Base-by-base conservation (phyloP, 2,113 vertebrate species). In the Lepus timidus region DNA sequence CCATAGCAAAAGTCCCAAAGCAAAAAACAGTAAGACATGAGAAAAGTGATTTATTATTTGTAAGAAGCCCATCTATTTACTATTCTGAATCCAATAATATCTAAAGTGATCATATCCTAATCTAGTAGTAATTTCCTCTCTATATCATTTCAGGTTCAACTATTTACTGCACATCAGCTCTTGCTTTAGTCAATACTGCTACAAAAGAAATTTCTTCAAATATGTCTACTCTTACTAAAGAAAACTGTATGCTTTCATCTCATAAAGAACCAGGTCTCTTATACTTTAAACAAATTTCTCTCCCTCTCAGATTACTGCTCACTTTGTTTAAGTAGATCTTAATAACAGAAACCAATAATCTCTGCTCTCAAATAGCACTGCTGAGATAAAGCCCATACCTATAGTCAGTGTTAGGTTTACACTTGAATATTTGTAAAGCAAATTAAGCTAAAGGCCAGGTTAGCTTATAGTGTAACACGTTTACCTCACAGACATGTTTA, bases 11-110 rank as follows among this genome's bases (percentile, higher is more conserved):
- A 81, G 49, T 10, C 3, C 27, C n/a, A 85, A 68, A 76, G 76
- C 62, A 88, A 80, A 91, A 93, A 88, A 80, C 64, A 16, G n/a
- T 17, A 65, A 89, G 68, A 92, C 4, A 44, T 36, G 25, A n/a
- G 9, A 80, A 86, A 68, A 86, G 22, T 20, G 22, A 22, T 67
- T 91, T 76, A 74, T 76, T 88, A 65, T 52, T 70, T 33, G 17
- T 85, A 90, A 83, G 22, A 83, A 9, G 22, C 16, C 65, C 25
- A 33, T 1, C 3, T 6, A 88, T 36, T 75, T 68, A 85, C 8
- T 64, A 2, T 64, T 92, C 29, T 90, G 29, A 96, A 68, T 61
- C 19, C 29, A 90, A 0, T n/a, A 36, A 62, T 23, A 82, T 1
- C 29, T 68, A 13, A 39, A 82, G 29, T 39, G 36, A 75, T 36